Evolutionary conservation across 2,797 vertebrate species (phyloP).

Genomic region (Rhinogobio ventralis): DNA sequence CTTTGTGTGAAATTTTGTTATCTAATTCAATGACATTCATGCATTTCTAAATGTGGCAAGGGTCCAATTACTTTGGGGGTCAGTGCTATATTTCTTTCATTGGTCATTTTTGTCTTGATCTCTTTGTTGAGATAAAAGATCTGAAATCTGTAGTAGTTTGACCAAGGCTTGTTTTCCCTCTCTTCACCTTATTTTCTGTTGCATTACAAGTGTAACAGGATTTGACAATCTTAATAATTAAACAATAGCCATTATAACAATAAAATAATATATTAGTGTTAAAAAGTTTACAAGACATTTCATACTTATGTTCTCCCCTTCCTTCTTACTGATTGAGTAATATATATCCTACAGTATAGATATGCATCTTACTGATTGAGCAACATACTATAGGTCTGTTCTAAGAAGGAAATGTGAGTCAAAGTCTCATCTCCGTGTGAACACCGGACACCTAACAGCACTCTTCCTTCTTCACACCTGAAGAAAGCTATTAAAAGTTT

Average conservation of each 20-base stretch:
- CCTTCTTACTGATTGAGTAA: neutral
- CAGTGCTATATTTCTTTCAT: neutral
- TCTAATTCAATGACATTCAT: neutral
- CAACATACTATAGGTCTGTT: neutral
- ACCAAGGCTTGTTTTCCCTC: neutral
- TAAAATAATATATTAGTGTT: neutral
- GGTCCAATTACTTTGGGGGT: neutral
- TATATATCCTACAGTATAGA: neutral
- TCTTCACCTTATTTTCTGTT: neutral
- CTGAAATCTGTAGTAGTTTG: neutral
- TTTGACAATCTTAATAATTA: neutral
- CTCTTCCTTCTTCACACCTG: slow-evolving; percentile 32
- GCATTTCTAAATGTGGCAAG: neutral
- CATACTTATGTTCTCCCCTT: neutral
- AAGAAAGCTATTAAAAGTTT: slow-evolving; percentile 33
- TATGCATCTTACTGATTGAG: neutral
- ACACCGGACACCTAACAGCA: slow-evolving; percentile 1
- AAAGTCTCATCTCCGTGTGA: slow-evolving; percentile 4
- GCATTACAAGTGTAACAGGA: neutral
- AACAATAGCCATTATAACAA: neutral
- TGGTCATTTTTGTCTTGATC: neutral
- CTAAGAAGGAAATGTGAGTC: neutral
- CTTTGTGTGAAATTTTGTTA: too few relatives aligned
- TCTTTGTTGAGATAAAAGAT: neutral
- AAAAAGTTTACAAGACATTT: neutral